Evolutionary conservation across 2,888 invertebrate species (phyloP).

Genomic region (Erynnis tages): DNA sequence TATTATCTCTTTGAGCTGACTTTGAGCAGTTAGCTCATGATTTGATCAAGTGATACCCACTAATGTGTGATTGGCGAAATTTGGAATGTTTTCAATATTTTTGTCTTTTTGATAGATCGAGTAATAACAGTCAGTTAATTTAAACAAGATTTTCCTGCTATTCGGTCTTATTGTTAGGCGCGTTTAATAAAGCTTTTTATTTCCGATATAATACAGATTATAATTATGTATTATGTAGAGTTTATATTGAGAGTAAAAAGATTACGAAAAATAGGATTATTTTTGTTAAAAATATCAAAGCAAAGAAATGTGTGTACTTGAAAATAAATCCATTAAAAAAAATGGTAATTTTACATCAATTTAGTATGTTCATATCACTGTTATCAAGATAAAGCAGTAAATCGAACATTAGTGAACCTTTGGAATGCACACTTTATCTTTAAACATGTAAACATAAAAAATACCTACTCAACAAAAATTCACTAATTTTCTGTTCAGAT

Average conservation of each 20-base stretch:
- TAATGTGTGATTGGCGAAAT: too few species aligned
- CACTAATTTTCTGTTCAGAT: conserved; percentile 15
- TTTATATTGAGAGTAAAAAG: not conserved
- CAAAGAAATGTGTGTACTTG: not conserved
- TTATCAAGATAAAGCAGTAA: conserved; percentile 1
- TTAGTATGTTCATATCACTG: not conserved
- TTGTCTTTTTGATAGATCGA: too few species aligned
- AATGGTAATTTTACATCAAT: not conserved
- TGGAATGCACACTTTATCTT: conserved; percentile 2
- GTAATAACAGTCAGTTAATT: too few species aligned
- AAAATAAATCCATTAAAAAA: not conserved
- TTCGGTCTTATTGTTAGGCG: too few species aligned
- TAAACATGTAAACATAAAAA: not conserved
- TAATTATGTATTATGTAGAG: too few species aligned
- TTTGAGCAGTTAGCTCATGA: too few species aligned
- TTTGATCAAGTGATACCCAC: too few species aligned
- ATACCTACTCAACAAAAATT: conserved; percentile 3
- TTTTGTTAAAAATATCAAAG: not conserved
- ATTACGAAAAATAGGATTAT: not conserved
- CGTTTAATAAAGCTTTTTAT: too few species aligned
- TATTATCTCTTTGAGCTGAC: too few species aligned
- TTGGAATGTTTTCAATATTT: too few species aligned
- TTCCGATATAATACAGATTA: too few species aligned
- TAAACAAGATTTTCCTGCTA: too few species aligned
- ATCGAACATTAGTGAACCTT: conserved; percentile 1